Evolutionary conservation across 2,113 vertebrate genomes (phyloP).

Genomic region (Vulpes vulpes): DNA sequence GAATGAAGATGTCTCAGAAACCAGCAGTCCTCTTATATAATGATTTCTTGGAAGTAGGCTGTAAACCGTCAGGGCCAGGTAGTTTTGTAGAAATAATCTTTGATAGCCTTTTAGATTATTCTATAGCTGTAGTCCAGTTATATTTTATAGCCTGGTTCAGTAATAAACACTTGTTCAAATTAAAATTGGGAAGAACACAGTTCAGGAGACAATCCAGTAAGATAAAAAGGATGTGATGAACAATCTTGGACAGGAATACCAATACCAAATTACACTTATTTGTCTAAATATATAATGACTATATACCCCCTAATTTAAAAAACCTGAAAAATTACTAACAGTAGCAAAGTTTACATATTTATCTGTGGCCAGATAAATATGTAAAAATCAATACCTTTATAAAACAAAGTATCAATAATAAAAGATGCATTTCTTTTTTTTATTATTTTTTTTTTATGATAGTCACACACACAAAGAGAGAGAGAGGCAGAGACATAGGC

Average conservation of each 20-base stretch:
- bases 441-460: no score
- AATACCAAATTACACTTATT: background rate
- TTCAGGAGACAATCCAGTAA: background rate
- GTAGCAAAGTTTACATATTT: conserved; percentile 26
- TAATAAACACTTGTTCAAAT: background rate
- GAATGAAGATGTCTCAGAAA: conserved; percentile 38
- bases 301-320: background rate
- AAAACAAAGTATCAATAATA: conserved; percentile 5
- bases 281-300: background rate
- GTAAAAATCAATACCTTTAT: background rate
- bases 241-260: background rate
- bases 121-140: background rate
- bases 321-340: background rate
- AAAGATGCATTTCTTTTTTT: background rate
- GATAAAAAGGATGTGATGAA: background rate
- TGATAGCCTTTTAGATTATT: background rate
- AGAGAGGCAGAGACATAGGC: no score
- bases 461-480: no score
- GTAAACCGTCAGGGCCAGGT: background rate
- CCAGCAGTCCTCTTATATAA: background rate
- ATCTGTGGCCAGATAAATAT: background rate
- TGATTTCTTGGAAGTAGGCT: background rate
- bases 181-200: background rate
- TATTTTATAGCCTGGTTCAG: background rate
- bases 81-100: background rate